Evolutionary conservation across 2,113 vertebrate genomes (phyloP), one percentile per base, ranked within the genome.

Genomic region (Egretta garzetta): DNA sequence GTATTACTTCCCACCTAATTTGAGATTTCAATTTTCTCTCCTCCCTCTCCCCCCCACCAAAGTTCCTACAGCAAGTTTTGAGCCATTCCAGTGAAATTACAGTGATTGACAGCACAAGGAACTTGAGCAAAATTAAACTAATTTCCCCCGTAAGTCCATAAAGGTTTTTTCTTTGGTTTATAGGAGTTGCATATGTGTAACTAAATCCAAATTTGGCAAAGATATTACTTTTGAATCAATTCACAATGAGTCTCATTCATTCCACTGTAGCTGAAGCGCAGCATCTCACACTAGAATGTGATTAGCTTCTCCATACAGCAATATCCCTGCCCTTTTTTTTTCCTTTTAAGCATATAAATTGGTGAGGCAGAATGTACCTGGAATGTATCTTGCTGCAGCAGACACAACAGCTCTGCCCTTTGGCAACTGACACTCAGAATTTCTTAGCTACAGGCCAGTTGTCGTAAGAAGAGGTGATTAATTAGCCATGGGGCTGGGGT

Each of bases 391-490:
- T 66, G n/a, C 85, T 83, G 81, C 74, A 94, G 58, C 83, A 96
- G 88, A 71, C 82, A 80, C 80, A 76, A 35, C 77, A 96, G 84
- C 71, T 93, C 85, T 88, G 70, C 80, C 80, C 53, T 77, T 71
- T 90, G 77, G 62, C 66, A 71, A 50, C 12, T 1, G 74, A 35
- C 26, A 28, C 80, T 82, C 86, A 43, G 71, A n/a, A 32, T 89
- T 60, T 62, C 71, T 84, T 19, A 79, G 66, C 89, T 63, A 1
- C 53, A 80, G 80, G 21, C 35, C 93, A 43, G 66, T 18, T 75
- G 86, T 64, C 70, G 82, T 45, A 75, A 94, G 97, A 77, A 70
- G 96, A 95, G 9, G 24, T 72, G 81, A 96, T 94, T n/a, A 80
- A 95, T 83, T 45, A 72, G 82, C 67, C 77, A 7, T 55, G 96